These are phyloP conservation scores for Gastrophysa polygoni DNA, from an alignment of 2,888 invertebrate species.

Conservation along the genomic window DNA sequence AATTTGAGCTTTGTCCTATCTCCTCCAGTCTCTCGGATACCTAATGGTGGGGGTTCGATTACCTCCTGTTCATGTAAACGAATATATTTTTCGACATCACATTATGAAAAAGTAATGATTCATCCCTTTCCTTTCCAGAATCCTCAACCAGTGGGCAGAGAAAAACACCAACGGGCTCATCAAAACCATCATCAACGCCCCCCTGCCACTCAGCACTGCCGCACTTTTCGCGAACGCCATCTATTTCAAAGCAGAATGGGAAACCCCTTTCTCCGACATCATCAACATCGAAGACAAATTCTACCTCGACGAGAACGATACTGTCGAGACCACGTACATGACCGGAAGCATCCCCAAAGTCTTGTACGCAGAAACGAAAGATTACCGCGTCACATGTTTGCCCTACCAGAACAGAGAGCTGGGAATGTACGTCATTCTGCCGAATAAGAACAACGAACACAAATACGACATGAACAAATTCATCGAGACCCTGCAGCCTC, in stretches of 20 bases:
- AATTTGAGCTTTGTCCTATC: too few relatives aligned
- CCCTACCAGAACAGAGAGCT: constrained; percentile 58
- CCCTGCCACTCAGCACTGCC: constrained; percentile 49
- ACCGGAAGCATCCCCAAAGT: constrained; percentile 48
- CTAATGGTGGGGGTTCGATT: too few relatives aligned
- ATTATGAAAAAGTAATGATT: not conserved
- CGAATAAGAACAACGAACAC: constrained; percentile 46
- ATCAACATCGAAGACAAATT: constrained; percentile 51
- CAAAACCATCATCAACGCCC: constrained; percentile 47
- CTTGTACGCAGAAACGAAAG: constrained; percentile 51
- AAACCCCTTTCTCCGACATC: constrained; percentile 55
- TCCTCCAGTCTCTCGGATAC: too few relatives aligned
- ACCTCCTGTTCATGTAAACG: too few relatives aligned
- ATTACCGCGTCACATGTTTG: constrained; percentile 55
- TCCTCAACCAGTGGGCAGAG: constrained; percentile 52
- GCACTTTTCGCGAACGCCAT: constrained; percentile 58
- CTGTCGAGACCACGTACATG: constrained; percentile 49
- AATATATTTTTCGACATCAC: too few relatives aligned
- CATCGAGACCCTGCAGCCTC: constrained; percentile 38
- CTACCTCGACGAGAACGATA: constrained; percentile 35
- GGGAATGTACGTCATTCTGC: constrained; percentile 59
- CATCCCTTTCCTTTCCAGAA: constrained; percentile 35
- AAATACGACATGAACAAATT: constrained; percentile 50
- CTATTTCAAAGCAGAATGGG: constrained; percentile 59
- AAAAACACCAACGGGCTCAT: constrained; percentile 55